Evolutionary conservation across 2,113 vertebrate species (phyloP).

Genomic region (Herpetotheres cachinnans): DNA sequence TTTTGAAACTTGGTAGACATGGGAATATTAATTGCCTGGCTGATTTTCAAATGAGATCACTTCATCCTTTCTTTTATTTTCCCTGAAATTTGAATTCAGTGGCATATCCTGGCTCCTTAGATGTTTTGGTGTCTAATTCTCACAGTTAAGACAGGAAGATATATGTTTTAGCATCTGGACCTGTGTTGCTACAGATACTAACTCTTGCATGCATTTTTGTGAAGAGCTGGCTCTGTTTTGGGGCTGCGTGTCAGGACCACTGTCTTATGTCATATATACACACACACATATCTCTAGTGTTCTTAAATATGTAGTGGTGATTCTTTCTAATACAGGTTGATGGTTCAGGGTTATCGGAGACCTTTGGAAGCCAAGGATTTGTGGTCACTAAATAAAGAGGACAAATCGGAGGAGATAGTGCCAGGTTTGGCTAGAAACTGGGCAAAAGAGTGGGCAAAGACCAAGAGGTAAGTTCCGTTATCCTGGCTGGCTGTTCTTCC

Average conservation of each 20-base stretch:
- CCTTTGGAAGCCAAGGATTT: slow-evolving; percentile 90
- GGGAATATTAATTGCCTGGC: neutral
- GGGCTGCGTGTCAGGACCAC: neutral
- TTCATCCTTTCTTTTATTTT: neutral
- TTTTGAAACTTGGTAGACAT: neutral
- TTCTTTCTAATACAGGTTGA: slow-evolving; percentile 75
- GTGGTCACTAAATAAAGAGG: slow-evolving; percentile 90
- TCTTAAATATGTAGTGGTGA: neutral
- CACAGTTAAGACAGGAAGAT: neutral
- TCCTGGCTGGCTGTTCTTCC: neutral
- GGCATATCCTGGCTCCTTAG: neutral
- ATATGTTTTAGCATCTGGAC: neutral
- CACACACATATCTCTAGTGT: neutral
- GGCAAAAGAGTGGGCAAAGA: slow-evolving; percentile 84
- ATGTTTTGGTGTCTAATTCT: neutral
- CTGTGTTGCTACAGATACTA: neutral
- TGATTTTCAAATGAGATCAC: neutral
- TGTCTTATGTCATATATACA: rapidly evolving
- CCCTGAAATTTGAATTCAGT: neutral
- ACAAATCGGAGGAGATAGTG: slow-evolving; percentile 84
- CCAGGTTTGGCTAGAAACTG: slow-evolving; percentile 84
- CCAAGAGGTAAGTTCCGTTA: slow-evolving; percentile 80
- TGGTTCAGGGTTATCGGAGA: slow-evolving; percentile 83
- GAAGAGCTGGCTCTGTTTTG: neutral
- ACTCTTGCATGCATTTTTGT: neutral